Evolutionary conservation across 1,140 invertebrate species (phyloP).

Genomic region (Pseudoatta argentina): DNA sequence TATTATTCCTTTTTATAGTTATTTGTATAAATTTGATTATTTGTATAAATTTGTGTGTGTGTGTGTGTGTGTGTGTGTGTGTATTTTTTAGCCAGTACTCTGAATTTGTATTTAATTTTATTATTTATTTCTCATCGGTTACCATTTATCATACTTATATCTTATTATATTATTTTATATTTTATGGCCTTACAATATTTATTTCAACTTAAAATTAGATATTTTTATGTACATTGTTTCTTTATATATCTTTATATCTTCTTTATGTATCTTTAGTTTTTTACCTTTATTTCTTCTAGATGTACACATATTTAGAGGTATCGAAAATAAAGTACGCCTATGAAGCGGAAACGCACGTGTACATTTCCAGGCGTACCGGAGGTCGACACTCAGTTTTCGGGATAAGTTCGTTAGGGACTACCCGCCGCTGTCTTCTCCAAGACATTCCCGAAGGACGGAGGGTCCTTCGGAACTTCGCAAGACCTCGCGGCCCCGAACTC

Average conservation of each 20-base stretch:
- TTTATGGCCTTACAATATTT: too few species aligned
- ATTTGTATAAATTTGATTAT: too few species aligned
- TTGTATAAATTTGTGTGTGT: background rate
- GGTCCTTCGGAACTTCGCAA: slow-evolving; percentile 67
- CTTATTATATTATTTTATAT: background rate
- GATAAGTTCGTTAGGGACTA: slow-evolving; percentile 82
- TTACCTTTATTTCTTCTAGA: background rate
- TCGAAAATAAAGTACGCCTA: slow-evolving; percentile 44
- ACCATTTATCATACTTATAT: background rate
- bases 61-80: too few species aligned
- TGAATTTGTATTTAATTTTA: background rate
- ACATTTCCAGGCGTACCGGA: slow-evolving; percentile 58
- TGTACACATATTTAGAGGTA: background rate
- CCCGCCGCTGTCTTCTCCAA: slow-evolving; percentile 70
- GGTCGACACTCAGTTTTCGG: slow-evolving; percentile 74
- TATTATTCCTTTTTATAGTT: background rate
- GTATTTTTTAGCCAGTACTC: background rate
- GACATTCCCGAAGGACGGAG: slow-evolving; percentile 71
- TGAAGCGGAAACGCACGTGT: slow-evolving; percentile 55
- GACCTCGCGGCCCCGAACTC: slow-evolving; percentile 5
- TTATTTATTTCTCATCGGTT: background rate
- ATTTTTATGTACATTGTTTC: background rate
- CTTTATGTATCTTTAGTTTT: background rate
- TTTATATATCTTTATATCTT: background rate
- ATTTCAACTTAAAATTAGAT: background rate